These are phyloP conservation scores for Burhinus oedicnemus DNA, from an alignment of 2,113 vertebrate genomes.

Conservation along the genomic window DNA sequence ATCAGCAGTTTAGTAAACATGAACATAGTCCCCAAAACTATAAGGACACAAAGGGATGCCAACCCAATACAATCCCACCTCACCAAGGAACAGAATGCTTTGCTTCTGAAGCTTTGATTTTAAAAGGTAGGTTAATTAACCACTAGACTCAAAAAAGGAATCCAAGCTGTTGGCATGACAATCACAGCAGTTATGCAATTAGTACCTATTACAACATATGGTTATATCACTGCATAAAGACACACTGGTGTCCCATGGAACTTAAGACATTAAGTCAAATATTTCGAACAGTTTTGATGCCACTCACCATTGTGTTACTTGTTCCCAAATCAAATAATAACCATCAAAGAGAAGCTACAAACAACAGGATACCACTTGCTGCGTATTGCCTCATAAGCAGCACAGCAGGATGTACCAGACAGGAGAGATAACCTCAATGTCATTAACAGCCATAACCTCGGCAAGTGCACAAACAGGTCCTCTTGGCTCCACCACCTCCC, in stretches of 20 bases:
- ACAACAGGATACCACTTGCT: slow-evolving; percentile 43
- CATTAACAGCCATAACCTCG: background rate
- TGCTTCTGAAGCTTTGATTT: background rate
- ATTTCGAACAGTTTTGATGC: background rate
- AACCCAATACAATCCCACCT: background rate
- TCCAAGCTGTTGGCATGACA: background rate
- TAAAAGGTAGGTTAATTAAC: slow-evolving; percentile 14
- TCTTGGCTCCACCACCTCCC: background rate
- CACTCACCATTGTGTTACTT: background rate
- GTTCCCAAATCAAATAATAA: slow-evolving; percentile 4
- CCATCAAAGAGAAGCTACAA: slow-evolving; percentile 44
- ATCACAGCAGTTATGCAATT: background rate
- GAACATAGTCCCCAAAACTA: background rate
- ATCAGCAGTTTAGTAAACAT: background rate
- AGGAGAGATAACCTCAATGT: slow-evolving; percentile 28
- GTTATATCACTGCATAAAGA: background rate
- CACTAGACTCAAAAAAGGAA: background rate
- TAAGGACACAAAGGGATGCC: background rate
- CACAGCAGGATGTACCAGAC: slow-evolving; percentile 34
- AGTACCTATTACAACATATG: background rate
- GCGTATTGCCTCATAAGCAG: background rate
- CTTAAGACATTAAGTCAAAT: background rate
- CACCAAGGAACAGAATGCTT: background rate
- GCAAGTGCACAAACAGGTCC: slow-evolving; percentile 15
- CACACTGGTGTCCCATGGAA: background rate